Conservation (phyloP, 2,797 vertebrate genomes). For the Huso huso region DNA sequence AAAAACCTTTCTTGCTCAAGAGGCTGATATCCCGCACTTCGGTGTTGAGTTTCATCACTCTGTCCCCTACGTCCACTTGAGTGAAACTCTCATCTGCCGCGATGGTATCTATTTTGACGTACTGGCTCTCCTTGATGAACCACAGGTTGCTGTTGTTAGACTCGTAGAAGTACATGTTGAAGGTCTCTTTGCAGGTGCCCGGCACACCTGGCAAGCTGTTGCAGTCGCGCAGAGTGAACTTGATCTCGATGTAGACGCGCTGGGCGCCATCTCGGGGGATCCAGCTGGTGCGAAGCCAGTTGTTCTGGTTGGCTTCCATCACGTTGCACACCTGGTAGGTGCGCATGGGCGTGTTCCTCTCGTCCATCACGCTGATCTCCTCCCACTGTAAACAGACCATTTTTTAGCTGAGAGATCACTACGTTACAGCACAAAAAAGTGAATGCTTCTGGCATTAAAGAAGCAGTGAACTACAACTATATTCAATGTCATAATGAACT, state of each 20-base stretch:
- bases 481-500: too few relatives aligned
- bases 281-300: slow-evolving; percentile 73
- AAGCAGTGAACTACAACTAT: too few relatives aligned
- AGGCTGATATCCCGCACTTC: slow-evolving; percentile 74
- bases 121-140: slow-evolving; percentile 74
- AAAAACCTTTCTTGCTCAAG: slow-evolving; percentile 71
- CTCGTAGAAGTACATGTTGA: slow-evolving; percentile 78
- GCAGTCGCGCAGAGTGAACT: slow-evolving; percentile 75
- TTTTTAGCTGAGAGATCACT: too few relatives aligned
- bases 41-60: slow-evolving; percentile 76
- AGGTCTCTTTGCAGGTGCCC: slow-evolving; percentile 77
- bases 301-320: slow-evolving; percentile 76
- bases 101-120: slow-evolving; percentile 74
- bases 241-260: slow-evolving; percentile 74
- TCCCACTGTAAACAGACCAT: slow-evolving; percentile 57
- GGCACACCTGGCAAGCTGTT: slow-evolving; percentile 74
- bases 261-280: slow-evolving; percentile 67
- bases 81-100: slow-evolving; percentile 78
- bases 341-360: slow-evolving; percentile 71
- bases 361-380: slow-evolving; percentile 79
- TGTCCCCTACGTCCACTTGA: slow-evolving; percentile 74
- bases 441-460: too few relatives aligned
- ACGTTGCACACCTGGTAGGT: slow-evolving; percentile 77
- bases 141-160: slow-evolving; percentile 68
- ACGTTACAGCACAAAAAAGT: too few relatives aligned